These are phyloP conservation scores for Oasisia sp. DNA, from an alignment of 2,888 invertebrate species.

Conservation along the genomic window DNA sequence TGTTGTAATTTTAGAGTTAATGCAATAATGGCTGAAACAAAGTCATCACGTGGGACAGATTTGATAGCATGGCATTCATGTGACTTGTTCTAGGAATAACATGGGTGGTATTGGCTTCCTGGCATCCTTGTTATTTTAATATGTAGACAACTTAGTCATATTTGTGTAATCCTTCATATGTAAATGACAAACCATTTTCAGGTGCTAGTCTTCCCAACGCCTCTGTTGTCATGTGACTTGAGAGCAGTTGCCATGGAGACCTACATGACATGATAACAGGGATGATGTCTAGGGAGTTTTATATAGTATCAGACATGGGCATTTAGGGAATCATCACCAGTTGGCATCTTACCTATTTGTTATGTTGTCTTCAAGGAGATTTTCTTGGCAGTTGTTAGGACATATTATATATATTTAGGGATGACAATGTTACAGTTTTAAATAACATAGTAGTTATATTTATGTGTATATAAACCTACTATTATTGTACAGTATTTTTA, in stretches of 20 bases:
- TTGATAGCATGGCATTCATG: background rate
- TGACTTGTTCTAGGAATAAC: background rate
- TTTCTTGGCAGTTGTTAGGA: background rate
- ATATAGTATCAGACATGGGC: background rate
- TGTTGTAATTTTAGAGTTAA: background rate
- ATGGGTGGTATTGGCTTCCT: background rate
- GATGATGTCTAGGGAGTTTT: background rate
- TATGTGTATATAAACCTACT: background rate
- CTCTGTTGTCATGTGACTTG: background rate
- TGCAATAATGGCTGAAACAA: background rate
- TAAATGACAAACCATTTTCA: background rate
- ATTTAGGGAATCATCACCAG: background rate
- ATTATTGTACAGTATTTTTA: slow-evolving; percentile 17
- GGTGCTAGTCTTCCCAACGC: background rate
- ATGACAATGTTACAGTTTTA: background rate
- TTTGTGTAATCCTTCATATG: background rate
- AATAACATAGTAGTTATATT: background rate
- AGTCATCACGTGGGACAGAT: background rate
- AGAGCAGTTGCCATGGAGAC: background rate
- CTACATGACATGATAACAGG: background rate
- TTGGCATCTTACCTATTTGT: background rate
- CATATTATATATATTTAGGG: background rate
- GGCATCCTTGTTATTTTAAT: background rate
- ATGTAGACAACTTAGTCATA: background rate
- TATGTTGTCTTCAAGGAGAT: background rate